Evolutionary conservation across 2,888 invertebrate genomes (phyloP).

Genomic region (Chymomyza amoena): DNA sequence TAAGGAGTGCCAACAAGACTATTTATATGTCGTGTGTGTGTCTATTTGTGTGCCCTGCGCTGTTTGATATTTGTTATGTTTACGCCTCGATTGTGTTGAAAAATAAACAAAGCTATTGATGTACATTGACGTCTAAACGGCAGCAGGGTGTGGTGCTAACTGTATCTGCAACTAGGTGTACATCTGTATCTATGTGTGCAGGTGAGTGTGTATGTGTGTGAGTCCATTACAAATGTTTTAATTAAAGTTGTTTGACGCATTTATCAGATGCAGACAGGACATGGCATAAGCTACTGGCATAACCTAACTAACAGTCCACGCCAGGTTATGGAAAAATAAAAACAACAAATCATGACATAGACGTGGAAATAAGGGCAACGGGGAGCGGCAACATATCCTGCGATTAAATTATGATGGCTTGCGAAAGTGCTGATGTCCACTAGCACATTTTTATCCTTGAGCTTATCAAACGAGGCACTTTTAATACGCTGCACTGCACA

Average conservation of each 20-base stretch:
- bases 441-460: too few species aligned
- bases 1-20: not conserved
- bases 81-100: conserved; percentile 69
- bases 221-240: conserved; percentile 57
- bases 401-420: too few species aligned
- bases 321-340: not conserved
- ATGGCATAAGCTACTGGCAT: conserved; percentile 39
- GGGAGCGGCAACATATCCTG: too few species aligned
- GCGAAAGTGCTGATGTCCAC: too few species aligned
- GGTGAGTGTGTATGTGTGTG: conserved; percentile 7
- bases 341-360: not conserved
- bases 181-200: not conserved
- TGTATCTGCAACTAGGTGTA: not conserved
- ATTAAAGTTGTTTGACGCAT: conserved; percentile 68
- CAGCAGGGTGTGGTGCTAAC: conserved; percentile 8
- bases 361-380: not conserved
- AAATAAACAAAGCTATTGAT: conserved; percentile 55
- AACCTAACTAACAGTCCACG: not conserved
- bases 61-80: conserved; percentile 63
- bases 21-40: conserved; percentile 5
- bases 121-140: conserved; percentile 49
- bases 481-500: too few species aligned
- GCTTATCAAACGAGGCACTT: too few species aligned
- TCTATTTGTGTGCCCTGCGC: conserved; percentile 29
- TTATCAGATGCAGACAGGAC: conserved; percentile 73